Evolutionary conservation across 1,140 invertebrate species (phyloP).

Genomic region (Lutraria rhynchaena): DNA sequence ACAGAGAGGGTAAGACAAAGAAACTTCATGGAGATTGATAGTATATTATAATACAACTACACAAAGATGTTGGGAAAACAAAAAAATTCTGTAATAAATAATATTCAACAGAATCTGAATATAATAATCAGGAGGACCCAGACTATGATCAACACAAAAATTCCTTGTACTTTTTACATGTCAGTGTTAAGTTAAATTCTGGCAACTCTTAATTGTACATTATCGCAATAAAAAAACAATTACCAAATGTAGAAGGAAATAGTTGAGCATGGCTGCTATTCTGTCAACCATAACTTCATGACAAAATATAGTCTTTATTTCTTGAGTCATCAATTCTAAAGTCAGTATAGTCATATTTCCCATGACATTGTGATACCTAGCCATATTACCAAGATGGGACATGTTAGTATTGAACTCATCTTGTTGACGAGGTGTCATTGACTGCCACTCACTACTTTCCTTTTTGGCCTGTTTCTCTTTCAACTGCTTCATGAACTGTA

Average conservation of each 20-base stretch:
- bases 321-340: conserved; percentile 90
- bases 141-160: too few species aligned
- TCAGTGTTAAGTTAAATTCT: too few species aligned
- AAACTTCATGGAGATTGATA: too few species aligned
- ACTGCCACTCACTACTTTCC: conserved; percentile 90
- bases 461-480: conserved; percentile 83
- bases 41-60: too few species aligned
- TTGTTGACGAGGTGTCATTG: conserved; percentile 87
- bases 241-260: conserved; percentile 94
- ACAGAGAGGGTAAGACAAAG: too few species aligned
- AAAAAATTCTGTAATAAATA: too few species aligned
- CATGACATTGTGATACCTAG: conserved; percentile 95
- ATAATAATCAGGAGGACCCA: too few species aligned
- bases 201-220: too few species aligned
- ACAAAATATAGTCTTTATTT: conserved; percentile 94
- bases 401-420: conserved; percentile 90
- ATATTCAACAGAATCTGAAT: too few species aligned
- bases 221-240: too few species aligned
- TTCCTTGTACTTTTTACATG: too few species aligned
- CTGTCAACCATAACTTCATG: conserved; percentile 96
- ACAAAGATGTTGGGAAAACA: too few species aligned
- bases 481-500: conserved; percentile 83
- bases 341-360: conserved; percentile 94
- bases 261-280: conserved; percentile 97
- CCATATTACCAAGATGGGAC: conserved; percentile 91